Evolutionary conservation across 1,140 invertebrate genomes (phyloP).

Genomic region (Drosophila navojoa): DNA sequence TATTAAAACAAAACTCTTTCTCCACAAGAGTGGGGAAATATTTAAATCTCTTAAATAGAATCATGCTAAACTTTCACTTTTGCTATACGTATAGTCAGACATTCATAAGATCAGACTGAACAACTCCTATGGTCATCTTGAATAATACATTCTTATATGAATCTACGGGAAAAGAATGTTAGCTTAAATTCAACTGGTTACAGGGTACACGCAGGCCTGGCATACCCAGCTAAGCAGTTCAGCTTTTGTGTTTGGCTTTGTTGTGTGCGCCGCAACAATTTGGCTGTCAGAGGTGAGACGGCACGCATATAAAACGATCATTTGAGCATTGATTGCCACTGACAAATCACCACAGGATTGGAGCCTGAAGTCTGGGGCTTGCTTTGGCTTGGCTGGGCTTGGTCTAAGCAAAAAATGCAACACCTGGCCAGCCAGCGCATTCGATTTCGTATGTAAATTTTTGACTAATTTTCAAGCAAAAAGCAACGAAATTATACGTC

Average conservation of each 20-base stretch:
- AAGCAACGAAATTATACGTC: constrained; percentile 17
- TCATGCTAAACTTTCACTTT: too few relatives aligned
- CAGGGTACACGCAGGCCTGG: too few relatives aligned
- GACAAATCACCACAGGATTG: constrained; percentile 43
- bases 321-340: constrained; percentile 43
- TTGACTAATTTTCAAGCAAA: constrained; percentile 56
- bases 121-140: too few relatives aligned
- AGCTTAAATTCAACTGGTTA: too few relatives aligned
- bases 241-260: constrained; percentile 4
- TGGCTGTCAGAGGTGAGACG: constrained; percentile 46
- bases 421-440: constrained; percentile 26
- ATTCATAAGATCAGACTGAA: too few relatives aligned
- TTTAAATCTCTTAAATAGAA: too few relatives aligned
- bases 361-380: neutral
- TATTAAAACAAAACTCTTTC: too few relatives aligned
- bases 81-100: too few relatives aligned
- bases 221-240: neutral
- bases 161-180: too few relatives aligned
- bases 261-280: constrained; percentile 31
- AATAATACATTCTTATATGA: too few relatives aligned
- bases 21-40: too few relatives aligned
- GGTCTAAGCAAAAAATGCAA: constrained; percentile 32
- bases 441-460: constrained; percentile 73
- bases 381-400: neutral
- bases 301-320: constrained; percentile 52